Base-by-base conservation (phyloP, 1,140 invertebrate genomes). In the Saxidomus purpurata region DNA sequence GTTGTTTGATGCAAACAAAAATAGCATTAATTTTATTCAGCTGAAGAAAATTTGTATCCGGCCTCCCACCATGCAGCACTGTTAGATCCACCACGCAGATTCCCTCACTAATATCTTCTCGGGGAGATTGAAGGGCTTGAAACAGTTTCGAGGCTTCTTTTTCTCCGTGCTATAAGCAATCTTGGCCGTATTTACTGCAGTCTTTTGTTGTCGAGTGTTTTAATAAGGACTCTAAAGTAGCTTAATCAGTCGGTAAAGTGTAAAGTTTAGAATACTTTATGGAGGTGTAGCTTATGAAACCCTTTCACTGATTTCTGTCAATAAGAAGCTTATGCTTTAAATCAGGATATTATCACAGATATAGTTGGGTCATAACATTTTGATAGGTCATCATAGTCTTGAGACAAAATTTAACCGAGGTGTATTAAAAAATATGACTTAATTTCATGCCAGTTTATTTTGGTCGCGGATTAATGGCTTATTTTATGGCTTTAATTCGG, bases 231-330 rank as follows among this genome's bases (percentile, higher is more conserved):
- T 71, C 8, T 15, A 38, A 71, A 71, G 67, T 38, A 71, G 67
- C 67, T 71, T 71, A 71, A 71, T 71, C 67, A 71, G 67, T 38
- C 25, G 9, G 34, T 34, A 71, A 71, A 71, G 67, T 71, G 67
- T 71, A 31, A 40, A 22, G 36, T 71, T 71, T 71, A 15, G 67
- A 71, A 71, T 71, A 71, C 43, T 71, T 71, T 71, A 71, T 36
- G 67, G 67, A 71, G 22, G 67, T 71, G 67, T 71, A 40, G 25
- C 28, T 63, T 28, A 63, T 63, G 28, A 63, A 63, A 63, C n/a
- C 67, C 25, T 38, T 71, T 71, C 67, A 71, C 36, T 38, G 67
- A 71, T 71, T 63, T 1, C 59, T 28, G 6, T 6, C n/a, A n/a
- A 19, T 71, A 71, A 71, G 67, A 31, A 8, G 67, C 67, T 71